Base-by-base conservation (phyloP, 2,888 invertebrate genomes). In the Muscina levida region DNA sequence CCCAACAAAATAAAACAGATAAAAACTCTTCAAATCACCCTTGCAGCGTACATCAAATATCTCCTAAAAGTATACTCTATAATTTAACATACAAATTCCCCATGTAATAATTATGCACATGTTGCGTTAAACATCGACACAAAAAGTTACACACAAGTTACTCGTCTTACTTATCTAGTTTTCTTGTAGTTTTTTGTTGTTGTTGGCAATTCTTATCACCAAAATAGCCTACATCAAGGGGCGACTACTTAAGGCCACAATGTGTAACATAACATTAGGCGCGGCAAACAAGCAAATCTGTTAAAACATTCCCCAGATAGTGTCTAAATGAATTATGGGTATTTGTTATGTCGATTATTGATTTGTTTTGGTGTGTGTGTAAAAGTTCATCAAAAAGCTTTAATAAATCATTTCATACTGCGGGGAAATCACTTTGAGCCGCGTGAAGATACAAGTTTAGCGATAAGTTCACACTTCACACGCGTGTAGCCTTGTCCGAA, bases 361-460 rank as follows among this genome's bases (percentile, higher is more conserved):
- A 62, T 62, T 62, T 42, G 42, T n/a, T n/a, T n/a, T n/a, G n/a
- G n/a, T 62, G 15, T 42, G 42, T 42, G 22, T 10, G 11, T 2
- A 22, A 62, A 62, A 62, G 62, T 62, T 42, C 39, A 62, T 62
- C 62, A 62, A 42, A n/a, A 62, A 62, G 62, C 39, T 62, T 62
- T 62, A 62, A 62, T 62, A 62, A 62, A 62, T 62, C 62, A 62
- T 62, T 22, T 42, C 62, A 42, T 62, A 10, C 62, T 22, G 13
- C 11, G 15, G 17, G 19, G 1, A 48, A 31, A 15, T 13, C 10
- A 31, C 22, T n/a, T 39, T 31, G 51, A 10, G 51, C 8, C 31
- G 3, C 8, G 3, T 31, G 31, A n/a, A n/a, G n/a, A n/a, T 31
- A 31, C 3, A 31, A 31, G 31, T 31, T 31, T 5, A 31, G 46